These are phyloP conservation scores for Miltochrista miniata DNA, from an alignment of 2,888 invertebrate species.

Conservation along the genomic window DNA sequence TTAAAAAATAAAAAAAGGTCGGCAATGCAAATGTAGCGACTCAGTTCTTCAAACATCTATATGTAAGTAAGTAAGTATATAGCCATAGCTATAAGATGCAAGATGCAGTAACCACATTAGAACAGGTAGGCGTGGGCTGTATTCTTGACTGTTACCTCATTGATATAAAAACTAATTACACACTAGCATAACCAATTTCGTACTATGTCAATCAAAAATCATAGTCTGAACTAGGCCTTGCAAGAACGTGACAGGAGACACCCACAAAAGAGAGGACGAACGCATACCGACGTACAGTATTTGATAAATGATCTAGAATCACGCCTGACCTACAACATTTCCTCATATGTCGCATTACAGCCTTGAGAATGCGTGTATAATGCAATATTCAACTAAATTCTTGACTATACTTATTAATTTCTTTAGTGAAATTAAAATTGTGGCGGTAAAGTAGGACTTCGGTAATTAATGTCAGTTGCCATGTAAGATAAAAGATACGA, in stretches of 20 bases:
- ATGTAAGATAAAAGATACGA: not conserved
- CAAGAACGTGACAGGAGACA: slow-evolving; percentile 31
- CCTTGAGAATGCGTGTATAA: slow-evolving; percentile 12
- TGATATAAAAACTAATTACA: too few relatives aligned
- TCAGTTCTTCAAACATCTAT: too few relatives aligned
- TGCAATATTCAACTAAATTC: slow-evolving; percentile 1
- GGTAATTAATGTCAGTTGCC: not conserved
- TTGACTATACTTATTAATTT: not conserved
- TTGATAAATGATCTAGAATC: slow-evolving; percentile 46
- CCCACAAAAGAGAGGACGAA: slow-evolving; percentile 20
- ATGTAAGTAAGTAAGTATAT: too few relatives aligned
- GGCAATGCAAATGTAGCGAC: too few relatives aligned
- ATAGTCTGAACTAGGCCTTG: not conserved
- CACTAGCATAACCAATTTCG: too few relatives aligned
- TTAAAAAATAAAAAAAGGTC: too few relatives aligned
- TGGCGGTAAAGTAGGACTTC: not conserved
- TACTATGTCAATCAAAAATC: too few relatives aligned
- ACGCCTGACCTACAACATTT: slow-evolving; percentile 39
- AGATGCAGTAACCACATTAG: too few relatives aligned
- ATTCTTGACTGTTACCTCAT: too few relatives aligned
- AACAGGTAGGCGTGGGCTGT: too few relatives aligned
- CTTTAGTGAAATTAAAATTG: not conserved
- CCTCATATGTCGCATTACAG: slow-evolving; percentile 36
- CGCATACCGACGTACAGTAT: slow-evolving; percentile 32
- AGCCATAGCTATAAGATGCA: too few relatives aligned